Base-by-base conservation (phyloP, 1,140 invertebrate species). In the Panagrolaimus sp. region DNA sequence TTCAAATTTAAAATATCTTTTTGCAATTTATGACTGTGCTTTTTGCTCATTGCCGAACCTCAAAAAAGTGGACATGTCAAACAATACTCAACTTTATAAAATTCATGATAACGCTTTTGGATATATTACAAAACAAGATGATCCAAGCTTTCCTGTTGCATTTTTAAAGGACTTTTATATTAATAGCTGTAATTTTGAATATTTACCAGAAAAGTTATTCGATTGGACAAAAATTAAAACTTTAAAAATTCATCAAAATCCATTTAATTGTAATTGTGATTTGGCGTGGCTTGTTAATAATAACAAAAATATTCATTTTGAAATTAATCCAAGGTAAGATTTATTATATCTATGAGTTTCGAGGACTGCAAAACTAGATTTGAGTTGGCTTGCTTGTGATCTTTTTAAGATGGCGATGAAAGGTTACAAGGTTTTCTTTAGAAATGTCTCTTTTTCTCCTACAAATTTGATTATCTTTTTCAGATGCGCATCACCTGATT, bases 101-200 rank as follows among this genome's bases (percentile, higher is more conserved):
- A 63, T 72, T 46, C 68, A 70, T 44, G 9, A n/a, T 2, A 63
- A 70, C n/a, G 69, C 69, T 23, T 70, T 70, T 20, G 69, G 69
- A 8, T 9, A 16, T 16, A 25, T 23, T 27, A 44, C 7, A 23
- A 23, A 25, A 9, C 20, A 57, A 57, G 20, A 57, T 1, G 51
- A 57, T 57, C 7, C 31, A 38, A 38, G 7, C 2, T 38, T 38
- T 38, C 7, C 31, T 38, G 51, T 57, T 11, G 13, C 2, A 57
- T 4, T 7, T 38, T 57, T 57, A 8, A 57, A 25, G 8, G 51
- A 57, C 9, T 20, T 57, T n/a, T 13, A 57, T 20, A 25, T 57
- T 20, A 13, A 27, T 16, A 2, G 27, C 20, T 57, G 51, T 13
- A 16, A 57, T 25, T 23, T 57, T 16, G 11, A 20, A 25, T 4